phyloP scores from a whole-genome alignment of 2,113 vertebrate species.

The Philantomba maxwellii region DNA sequence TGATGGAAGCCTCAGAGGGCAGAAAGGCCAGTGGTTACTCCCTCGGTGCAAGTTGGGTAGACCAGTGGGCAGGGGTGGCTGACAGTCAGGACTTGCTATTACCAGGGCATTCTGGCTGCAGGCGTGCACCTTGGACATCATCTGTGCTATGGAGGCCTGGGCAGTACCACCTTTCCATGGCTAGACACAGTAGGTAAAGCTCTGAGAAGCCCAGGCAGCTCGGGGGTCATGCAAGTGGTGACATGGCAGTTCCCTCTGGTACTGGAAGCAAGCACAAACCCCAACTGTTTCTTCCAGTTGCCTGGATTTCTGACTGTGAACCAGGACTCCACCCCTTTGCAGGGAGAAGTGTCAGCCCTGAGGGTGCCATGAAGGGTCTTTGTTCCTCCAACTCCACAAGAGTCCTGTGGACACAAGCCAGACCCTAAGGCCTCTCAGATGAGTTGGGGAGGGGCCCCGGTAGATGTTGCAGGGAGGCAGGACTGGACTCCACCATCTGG shows the following conservation, averaged over 20 bases:
- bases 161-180: background rate
- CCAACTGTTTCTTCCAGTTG: no score
- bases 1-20: background rate
- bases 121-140: accelerated
- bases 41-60: accelerated
- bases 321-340: background rate
- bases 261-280: no score
- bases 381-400: accelerated
- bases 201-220: accelerated
- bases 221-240: accelerated
- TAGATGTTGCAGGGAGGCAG: background rate
- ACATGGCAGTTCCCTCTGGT: accelerated
- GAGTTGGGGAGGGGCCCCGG: background rate
- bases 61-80: no score
- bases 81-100: background rate
- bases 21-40: background rate
- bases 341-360: background rate
- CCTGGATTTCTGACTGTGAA: no score
- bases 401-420: background rate
- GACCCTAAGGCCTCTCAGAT: no score
- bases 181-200: no score
- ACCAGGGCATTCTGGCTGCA: background rate
- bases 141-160: background rate
- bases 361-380: background rate
- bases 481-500: background rate